Evolutionary conservation across 2,113 vertebrate genomes (phyloP).

Genomic region (Chlamydotis undulata): DNA sequence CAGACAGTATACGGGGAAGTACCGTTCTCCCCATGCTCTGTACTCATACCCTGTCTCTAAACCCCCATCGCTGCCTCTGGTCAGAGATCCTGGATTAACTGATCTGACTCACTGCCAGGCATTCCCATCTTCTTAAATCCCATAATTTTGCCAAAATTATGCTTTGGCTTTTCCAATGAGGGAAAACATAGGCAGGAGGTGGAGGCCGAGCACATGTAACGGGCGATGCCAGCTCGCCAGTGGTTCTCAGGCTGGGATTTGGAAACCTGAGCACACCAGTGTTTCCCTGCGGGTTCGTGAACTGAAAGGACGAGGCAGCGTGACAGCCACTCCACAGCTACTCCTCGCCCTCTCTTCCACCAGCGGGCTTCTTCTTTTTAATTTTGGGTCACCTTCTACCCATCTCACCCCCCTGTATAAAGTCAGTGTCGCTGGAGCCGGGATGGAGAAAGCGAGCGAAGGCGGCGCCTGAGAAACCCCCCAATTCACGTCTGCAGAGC

Average conservation of each 20-base stretch:
- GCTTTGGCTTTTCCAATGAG: not conserved
- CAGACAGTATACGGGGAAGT: not conserved
- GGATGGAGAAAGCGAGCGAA: not conserved
- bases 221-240: accelerated
- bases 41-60: not conserved
- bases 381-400: not conserved
- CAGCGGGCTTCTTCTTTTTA: not conserved
- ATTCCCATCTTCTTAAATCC: not conserved
- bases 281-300: accelerated
- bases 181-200: accelerated
- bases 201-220: accelerated
- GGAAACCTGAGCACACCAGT: not conserved
- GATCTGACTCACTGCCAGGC: not conserved
- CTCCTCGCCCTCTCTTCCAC: not conserved
- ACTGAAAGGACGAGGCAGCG: not conserved
- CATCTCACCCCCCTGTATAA: accelerated
- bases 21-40: not conserved
- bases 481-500: not conserved
- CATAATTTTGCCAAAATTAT: not conserved
- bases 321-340: not conserved
- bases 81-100: not conserved
- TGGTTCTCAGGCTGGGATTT: not conserved
- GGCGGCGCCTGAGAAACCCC: not conserved
- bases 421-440: accelerated
- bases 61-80: accelerated